Percentiles rank a stretch among this genome's conserved stretches.
Conservation (phyloP, 2,888 invertebrate genomes). For the Tiphia femorata region DNA sequence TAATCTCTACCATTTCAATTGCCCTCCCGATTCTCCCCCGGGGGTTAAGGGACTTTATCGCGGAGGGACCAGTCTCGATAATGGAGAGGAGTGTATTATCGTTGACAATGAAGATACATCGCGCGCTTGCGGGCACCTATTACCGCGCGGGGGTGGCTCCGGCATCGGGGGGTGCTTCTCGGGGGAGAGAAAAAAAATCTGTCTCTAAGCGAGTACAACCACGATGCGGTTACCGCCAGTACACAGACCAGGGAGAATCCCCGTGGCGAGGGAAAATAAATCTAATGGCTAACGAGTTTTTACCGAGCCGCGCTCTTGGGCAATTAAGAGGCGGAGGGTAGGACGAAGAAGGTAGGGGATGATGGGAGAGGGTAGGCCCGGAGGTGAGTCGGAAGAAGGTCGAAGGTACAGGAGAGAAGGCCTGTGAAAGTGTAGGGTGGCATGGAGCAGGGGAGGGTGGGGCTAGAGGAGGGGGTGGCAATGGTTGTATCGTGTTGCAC, state of each 20-base stretch:
- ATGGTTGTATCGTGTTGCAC: slow-evolving; percentile 58
- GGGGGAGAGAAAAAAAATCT: neutral
- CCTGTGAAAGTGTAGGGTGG: slow-evolving; percentile 32
- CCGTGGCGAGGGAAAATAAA: slow-evolving; percentile 59
- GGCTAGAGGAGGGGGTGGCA: neutral
- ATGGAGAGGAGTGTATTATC: too few species aligned
- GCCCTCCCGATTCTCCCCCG: too few species aligned
- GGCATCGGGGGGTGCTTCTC: too few species aligned
- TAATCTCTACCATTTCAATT: too few species aligned
- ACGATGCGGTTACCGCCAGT: slow-evolving; percentile 16
- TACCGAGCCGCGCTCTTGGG: slow-evolving; percentile 51
- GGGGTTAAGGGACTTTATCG: too few species aligned
- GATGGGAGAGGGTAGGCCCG: slow-evolving; percentile 35
- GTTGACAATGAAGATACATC: too few species aligned
- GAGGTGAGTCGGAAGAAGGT: slow-evolving; percentile 49
- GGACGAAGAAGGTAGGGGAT: slow-evolving; percentile 33
- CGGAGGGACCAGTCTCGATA: too few species aligned
- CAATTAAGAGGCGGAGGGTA: slow-evolving; percentile 59
- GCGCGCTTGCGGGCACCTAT: too few species aligned
- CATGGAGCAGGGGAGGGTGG: neutral
- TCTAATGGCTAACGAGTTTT: slow-evolving; percentile 66
- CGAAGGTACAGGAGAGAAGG: slow-evolving; percentile 41
- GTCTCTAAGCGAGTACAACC: slow-evolving; percentile 10
- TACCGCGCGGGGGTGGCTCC: too few species aligned
- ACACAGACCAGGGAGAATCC: slow-evolving; percentile 24